Evolutionary conservation across 2,797 vertebrate species (phyloP).

Genomic region (Austrolebias charrua): DNA sequence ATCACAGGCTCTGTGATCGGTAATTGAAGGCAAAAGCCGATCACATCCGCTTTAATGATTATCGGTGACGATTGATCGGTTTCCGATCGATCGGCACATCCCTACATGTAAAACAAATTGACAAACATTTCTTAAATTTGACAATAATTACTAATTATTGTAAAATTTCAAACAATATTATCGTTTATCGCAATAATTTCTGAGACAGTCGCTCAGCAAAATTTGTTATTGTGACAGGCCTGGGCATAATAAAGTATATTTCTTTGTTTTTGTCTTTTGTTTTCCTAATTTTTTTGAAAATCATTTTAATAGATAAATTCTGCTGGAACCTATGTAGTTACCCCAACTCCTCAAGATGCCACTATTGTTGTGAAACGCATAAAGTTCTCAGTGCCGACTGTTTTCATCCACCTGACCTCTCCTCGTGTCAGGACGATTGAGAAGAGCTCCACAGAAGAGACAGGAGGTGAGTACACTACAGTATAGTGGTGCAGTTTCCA

Average conservation of each 20-base stretch:
- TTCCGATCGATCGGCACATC: too few relatives aligned
- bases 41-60: too few relatives aligned
- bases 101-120: too few relatives aligned
- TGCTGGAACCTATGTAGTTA: constrained; percentile 87
- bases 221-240: too few relatives aligned
- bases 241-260: neutral
- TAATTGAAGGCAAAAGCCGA: too few relatives aligned
- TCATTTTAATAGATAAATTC: constrained; percentile 63
- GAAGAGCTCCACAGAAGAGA: constrained; percentile 68
- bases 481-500: constrained; percentile 27
- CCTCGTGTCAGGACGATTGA: constrained; percentile 86
- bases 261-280: neutral
- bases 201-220: too few relatives aligned
- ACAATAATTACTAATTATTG: too few relatives aligned
- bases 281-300: neutral
- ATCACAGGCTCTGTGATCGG: too few relatives aligned
- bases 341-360: constrained; percentile 82
- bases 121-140: too few relatives aligned
- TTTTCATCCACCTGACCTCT: constrained; percentile 92
- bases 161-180: too few relatives aligned
- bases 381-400: constrained; percentile 82
- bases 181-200: too few relatives aligned
- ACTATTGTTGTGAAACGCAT: constrained; percentile 86
- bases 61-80: too few relatives aligned
- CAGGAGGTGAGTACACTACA: constrained; percentile 58